phyloP scores from a whole-genome alignment of 2,113 vertebrate genomes.

The Cyprinodon variegatus region DNA sequence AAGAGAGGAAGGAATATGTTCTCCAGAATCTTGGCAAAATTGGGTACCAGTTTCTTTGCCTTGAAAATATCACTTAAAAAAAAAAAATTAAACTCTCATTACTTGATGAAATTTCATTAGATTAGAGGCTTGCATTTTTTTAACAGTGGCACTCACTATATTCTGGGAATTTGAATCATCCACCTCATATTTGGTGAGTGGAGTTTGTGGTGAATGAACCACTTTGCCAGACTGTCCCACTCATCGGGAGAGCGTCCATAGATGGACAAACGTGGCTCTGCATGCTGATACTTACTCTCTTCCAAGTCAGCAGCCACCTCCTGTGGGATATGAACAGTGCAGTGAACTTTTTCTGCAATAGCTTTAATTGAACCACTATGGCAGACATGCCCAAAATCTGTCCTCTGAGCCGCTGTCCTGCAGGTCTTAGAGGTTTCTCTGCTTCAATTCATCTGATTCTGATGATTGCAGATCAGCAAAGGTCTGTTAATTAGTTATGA shows the following conservation, averaged over 20 bases:
- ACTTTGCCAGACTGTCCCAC: conserved; percentile 87
- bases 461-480: neutral
- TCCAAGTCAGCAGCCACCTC: conserved; percentile 90
- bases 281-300: conserved; percentile 94
- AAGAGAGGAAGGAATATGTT: conserved; percentile 93
- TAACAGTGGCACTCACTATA: conserved; percentile 85
- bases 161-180: conserved; percentile 94
- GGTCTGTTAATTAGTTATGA: neutral
- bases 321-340: conserved; percentile 64
- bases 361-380: neutral
- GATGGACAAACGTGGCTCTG: conserved; percentile 92
- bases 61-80: conserved; percentile 91
- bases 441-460: neutral
- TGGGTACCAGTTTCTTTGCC: conserved; percentile 86
- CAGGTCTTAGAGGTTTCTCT: neutral
- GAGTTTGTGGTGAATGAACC: conserved; percentile 92
- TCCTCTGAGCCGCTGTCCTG: neutral
- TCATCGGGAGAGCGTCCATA: conserved; percentile 87
- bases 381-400: neutral
- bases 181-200: conserved; percentile 93
- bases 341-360: neutral
- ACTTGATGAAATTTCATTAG: neutral
- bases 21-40: conserved; percentile 92
- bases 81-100: conserved; percentile 16
- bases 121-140: neutral